Base-by-base conservation (phyloP, 2,888 invertebrate species). In the Heteropelma amictum region DNA sequence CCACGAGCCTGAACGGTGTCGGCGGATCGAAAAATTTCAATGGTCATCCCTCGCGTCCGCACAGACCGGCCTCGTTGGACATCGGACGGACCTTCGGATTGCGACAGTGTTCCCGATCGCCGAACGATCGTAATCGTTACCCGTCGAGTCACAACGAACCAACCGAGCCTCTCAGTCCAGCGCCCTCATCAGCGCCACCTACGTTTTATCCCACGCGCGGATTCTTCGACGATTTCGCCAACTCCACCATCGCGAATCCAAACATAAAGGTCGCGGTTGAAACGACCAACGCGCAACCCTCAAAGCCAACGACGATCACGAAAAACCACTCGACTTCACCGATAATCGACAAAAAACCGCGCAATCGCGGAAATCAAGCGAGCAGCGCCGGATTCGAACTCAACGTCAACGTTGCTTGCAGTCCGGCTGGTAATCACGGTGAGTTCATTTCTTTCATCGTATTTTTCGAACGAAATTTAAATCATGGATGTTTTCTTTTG, bases 361-460 rank as follows among this genome's bases (percentile, higher is more conserved):
- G 69, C n/a, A 91, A 90, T 77, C 53, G 65, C 49, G 63, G 49
- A 47, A 85, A 30, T 81, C 69, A 83, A 49, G 6, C 84, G 87
- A 23, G 33, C 51, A 63, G 63, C 42, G 38, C 84, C 78, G 85
- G 88, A 80, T 87, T 86, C 80, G 82, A 87, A 80, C 81, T 87
- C 71, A 87, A 85, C 77, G 85, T 85, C 68, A 86, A 86, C 78
- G 85, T 87, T 72, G 84, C 86, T 51, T 84, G 85, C 76, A 86
- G 80, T 61, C 85, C 87, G 56, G 82, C 83, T 70, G 80, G 83
- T 64, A 84, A 83, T 80, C 84, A 79, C 79, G 85, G 87, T 88
- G 81, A 73, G 77, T 53, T 26, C 3, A 8, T 2, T 5, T n/a
- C 7, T 10, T 28, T 10, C 12, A 5, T 49, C 49, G 26, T 12